A percentile compares a stretch with the other conserved stretches of the same genome.
Conservation (phyloP, 2,888 invertebrate genomes). For the Embidobia sp. region DNA sequence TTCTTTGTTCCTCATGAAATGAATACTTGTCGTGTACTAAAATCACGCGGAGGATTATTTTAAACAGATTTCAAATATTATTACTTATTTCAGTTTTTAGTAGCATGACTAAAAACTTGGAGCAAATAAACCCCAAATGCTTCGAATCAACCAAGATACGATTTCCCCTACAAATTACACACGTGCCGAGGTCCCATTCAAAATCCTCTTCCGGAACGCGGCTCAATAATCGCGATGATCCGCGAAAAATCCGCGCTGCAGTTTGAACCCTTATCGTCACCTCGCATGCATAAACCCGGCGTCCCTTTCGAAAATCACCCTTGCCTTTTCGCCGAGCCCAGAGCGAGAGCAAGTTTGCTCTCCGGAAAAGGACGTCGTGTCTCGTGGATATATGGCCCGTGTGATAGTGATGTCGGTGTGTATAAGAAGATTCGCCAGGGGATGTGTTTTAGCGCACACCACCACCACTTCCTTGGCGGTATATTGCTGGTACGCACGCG, state of each 20-base stretch:
- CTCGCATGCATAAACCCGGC: constrained; percentile 36
- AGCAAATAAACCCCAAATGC: neutral
- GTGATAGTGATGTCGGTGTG: constrained; percentile 44
- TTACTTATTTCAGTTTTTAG: no score
- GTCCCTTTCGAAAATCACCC: constrained; percentile 58
- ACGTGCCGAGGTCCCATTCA: neutral
- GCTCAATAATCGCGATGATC: constrained; percentile 27
- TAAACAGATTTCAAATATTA: no score
- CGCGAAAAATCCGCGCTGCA: constrained; percentile 15
- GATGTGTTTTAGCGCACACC: constrained; percentile 42
- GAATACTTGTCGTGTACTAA: no score
- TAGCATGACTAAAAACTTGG: no score
- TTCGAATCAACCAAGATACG: no score
- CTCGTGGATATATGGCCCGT: constrained; percentile 58
- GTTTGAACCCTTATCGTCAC: constrained; percentile 34
- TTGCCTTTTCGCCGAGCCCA: constrained; percentile 11
- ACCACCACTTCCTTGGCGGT: constrained; percentile 63
- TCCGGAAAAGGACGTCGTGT: constrained; percentile 64
- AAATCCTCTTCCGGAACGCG: neutral
- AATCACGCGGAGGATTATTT: no score
- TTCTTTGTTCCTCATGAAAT: no score
- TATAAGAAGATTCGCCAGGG: constrained; percentile 60
- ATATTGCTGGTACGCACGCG: constrained; percentile 74
- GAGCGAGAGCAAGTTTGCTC: constrained; percentile 36
- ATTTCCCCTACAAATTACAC: neutral